Base-by-base conservation (phyloP, 2,797 vertebrate genomes). In the Otolemur crassicaudatus region DNA sequence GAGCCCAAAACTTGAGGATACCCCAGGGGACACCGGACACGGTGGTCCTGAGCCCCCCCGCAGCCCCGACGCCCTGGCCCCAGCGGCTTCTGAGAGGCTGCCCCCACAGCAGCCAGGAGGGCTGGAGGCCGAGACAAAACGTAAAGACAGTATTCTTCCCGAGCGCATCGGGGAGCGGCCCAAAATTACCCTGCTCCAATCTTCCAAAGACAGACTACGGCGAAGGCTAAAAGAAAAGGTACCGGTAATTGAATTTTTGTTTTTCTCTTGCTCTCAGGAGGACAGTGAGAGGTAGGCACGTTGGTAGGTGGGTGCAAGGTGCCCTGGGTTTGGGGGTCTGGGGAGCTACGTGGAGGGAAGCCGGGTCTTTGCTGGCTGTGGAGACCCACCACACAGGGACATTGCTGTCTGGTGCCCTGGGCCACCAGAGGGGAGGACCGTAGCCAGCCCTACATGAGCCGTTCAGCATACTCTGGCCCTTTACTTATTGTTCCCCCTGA, bases 151-250 rank as follows among this genome's bases (percentile, higher is more conserved):
- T 95, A 77, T 97, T 94, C 58, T 96, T 95, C 97, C 98, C 0
- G 99, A 99, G 96, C 98, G 98, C 53, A 2, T 43, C 0, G 97
- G 96, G 93, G 98, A 99, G 17, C 97, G 98, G 12, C 99, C 99
- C 97, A 99, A 98, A 98, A 98, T 99, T 97, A 99, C 98, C 96
- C 97, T 99, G 98, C 99, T 99, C 89, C 99, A 99, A 98, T 99
- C 99, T 29, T 99, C 99, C 77, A 99, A 99, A 98, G 99, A 99
- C 98, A 99, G 99, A 92, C 99, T 99, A 98, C 98, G 99, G 97
- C 99, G 99, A 98, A 99, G 99, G 94, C 99, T 99, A 98, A 99
- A 99, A 98, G 99, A 99, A 98, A 99, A 99, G 99, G 99, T 99
- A 99, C 98, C 92, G 79, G 96, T 97, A n/a, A 22, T 76, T 82